Conservation (phyloP, 2,113 vertebrate species). For the Macrotus californicus region DNA sequence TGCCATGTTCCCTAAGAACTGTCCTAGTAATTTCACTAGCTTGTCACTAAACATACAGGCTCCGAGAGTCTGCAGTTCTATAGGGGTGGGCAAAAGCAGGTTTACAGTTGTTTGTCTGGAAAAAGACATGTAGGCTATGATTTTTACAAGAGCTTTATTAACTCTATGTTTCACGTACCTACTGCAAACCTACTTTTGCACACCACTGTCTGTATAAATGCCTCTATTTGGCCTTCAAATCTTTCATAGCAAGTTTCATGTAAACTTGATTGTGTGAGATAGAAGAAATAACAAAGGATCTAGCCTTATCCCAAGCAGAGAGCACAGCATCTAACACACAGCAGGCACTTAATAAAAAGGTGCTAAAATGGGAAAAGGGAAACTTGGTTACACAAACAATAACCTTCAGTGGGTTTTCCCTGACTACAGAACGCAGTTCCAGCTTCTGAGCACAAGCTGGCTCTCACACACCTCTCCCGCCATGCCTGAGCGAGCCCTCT, state of each 20-base stretch:
- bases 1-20: background rate
- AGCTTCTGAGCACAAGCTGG: background rate
- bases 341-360: background rate
- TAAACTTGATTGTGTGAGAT: background rate
- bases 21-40: background rate
- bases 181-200: too few relatives aligned
- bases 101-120: too few relatives aligned
- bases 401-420: background rate
- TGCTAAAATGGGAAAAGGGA: background rate
- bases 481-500: background rate
- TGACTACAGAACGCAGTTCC: background rate
- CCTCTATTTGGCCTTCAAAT: background rate
- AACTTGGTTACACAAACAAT: background rate
- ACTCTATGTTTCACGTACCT: too few relatives aligned
- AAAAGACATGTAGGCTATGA: too few relatives aligned
- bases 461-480: too few relatives aligned
- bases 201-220: background rate
- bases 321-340: background rate
- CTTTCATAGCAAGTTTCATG: background rate
- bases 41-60: background rate
- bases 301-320: background rate
- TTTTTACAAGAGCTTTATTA: too few relatives aligned
- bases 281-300: background rate
- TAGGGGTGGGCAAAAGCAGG: too few relatives aligned
- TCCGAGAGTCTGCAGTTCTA: background rate